Base-by-base conservation (phyloP, 2,113 vertebrate genomes). In the Brachypodius melanocephalos region DNA sequence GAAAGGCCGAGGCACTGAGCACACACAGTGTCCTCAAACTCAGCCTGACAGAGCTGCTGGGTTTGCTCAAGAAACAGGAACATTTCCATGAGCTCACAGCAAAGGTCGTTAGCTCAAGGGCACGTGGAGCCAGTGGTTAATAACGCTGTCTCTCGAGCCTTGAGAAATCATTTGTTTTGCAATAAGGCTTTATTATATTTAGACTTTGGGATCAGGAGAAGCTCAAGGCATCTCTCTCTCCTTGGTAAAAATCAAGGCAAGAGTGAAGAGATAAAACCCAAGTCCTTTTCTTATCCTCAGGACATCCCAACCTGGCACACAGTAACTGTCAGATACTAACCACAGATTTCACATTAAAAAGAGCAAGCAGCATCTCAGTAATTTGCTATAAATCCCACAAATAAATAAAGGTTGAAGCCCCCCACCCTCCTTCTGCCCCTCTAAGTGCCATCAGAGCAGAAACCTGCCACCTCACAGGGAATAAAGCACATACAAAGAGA, bases 161-260 rank as follows among this genome's bases (percentile, higher is more conserved):
- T 74, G 76, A 51, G 79, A 95, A 90, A 74, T n/a, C 29, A 75
- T 45, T 54, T 55, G 52, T 34, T 86, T 93, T 85, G 67, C 69
- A 91, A 32, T 67, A 76, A 80, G 74, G 85, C 42, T 95, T 96
- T 94, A 92, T 83, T 83, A 57, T 49, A 62, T 91, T 95, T 89
- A 91, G 84, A 48, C 48, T 49, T 51, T 71, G 87, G 88, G 85
- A 83, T 83, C 54, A 42, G 76, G 71, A 83, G 59, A 68, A 83
- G 42, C 89, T 92, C 72, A 69, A 63, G 2, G 5, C 38, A 51
- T 55, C 88, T 96, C 77, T 42, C 84, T 61, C 75, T 94, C 17
- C 68, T 88, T 59, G 61, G 68, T 59, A 20, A 61, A 89, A 84
- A 77, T 48, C 76, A 78, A 85, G 59, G 68, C 8, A 72, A 79